phyloP scores from a whole-genome alignment of 2,888 invertebrate genomes.

The Drosophila helvetica region DNA sequence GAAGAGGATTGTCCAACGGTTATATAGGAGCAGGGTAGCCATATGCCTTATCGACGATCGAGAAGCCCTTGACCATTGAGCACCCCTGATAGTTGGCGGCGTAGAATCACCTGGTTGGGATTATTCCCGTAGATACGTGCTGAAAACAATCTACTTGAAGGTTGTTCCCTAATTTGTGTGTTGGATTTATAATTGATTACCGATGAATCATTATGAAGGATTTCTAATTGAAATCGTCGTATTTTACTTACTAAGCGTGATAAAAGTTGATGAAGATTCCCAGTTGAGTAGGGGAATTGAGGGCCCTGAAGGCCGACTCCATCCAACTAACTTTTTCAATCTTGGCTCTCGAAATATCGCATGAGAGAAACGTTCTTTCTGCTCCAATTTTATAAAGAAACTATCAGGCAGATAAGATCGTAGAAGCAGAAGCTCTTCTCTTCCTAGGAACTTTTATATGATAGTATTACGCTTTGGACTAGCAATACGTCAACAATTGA shows the following conservation, averaged over 20 bases:
- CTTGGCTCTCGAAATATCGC: background rate
- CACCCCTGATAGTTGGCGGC: constrained; percentile 8
- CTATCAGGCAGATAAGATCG: background rate
- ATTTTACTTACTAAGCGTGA: background rate
- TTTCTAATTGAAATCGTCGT: background rate
- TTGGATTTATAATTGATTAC: background rate
- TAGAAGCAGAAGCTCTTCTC: background rate
- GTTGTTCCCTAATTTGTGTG: background rate
- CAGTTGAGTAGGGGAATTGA: background rate
- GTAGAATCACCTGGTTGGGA: constrained; percentile 2
- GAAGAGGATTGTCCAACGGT: background rate
- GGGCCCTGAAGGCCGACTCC: background rate
- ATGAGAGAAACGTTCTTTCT: background rate
- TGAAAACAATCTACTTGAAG: constrained; percentile 14
- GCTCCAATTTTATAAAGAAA: background rate
- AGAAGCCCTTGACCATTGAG: constrained; percentile 5
- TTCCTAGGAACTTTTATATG: background rate
- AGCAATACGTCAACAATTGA: background rate
- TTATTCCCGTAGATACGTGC: constrained; percentile 4
- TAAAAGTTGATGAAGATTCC: background rate
- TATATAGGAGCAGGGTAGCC: constrained; percentile 12
- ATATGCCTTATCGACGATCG: constrained; percentile 13
- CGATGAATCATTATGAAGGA: background rate
- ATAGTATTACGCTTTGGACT: background rate
- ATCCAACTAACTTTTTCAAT: background rate